Conservation (phyloP, 1,140 invertebrate species). For the Trigoniulus corallinus region DNA sequence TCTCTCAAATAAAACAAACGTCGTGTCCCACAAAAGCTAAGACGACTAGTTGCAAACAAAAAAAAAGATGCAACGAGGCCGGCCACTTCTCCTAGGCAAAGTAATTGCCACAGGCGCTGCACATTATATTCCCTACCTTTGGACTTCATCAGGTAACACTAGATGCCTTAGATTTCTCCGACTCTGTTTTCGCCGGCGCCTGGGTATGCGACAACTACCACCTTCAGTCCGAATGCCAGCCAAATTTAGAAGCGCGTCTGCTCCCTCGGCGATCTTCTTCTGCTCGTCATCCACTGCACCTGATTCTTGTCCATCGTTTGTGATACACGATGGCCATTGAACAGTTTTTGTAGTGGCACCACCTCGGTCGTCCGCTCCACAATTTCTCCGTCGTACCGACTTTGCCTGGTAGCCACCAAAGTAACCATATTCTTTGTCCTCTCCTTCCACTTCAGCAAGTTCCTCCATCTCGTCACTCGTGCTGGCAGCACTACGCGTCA, state of each 20-base stretch:
- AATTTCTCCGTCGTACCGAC: not conserved
- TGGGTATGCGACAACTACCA: not conserved
- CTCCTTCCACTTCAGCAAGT: not conserved
- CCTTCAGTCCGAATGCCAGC: slow-evolving; percentile 33
- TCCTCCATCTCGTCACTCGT: too few species aligned
- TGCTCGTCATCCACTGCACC: slow-evolving; percentile 40
- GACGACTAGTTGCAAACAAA: too few species aligned
- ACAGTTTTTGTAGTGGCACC: not conserved
- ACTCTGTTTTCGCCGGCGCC: not conserved
- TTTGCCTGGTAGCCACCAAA: not conserved
- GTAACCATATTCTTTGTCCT: not conserved
- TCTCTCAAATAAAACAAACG: too few species aligned
- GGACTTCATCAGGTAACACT: too few species aligned
- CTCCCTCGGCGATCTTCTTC: slow-evolving; percentile 56
- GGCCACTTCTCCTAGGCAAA: too few species aligned
- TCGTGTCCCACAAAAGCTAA: too few species aligned
- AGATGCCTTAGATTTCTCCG: not conserved
- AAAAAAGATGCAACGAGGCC: too few species aligned
- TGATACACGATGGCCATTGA: not conserved
- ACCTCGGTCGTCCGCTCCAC: not conserved
- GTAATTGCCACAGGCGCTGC: too few species aligned
- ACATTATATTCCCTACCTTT: too few species aligned
- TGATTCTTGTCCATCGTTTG: not conserved
- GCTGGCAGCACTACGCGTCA: too few species aligned
- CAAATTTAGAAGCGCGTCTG: slow-evolving; percentile 54